phyloP scores from a whole-genome alignment of 2,113 vertebrate species.

The Gallinago media region DNA sequence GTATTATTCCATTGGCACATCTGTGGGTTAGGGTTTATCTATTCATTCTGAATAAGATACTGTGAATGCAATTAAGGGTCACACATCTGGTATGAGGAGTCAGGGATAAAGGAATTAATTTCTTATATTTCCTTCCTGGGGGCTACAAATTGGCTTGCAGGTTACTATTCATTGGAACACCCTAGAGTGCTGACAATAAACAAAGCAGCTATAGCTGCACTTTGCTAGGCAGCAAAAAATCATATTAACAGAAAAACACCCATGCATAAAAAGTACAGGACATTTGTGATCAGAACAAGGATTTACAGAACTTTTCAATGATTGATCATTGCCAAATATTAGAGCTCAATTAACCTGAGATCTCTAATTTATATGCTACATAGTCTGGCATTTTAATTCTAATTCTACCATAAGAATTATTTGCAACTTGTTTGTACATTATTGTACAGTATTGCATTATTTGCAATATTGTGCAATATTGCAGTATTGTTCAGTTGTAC shows the following conservation, averaged over 20 bases:
- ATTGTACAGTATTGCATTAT: too few relatives aligned
- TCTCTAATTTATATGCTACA: neutral
- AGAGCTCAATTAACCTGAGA: neutral
- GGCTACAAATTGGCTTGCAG: slow-evolving; percentile 50
- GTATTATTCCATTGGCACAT: slow-evolving; percentile 10
- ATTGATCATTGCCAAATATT: neutral
- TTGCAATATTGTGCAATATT: too few relatives aligned
- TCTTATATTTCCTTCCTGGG: slow-evolving; percentile 37
- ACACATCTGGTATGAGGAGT: neutral
- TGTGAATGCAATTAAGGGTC: slow-evolving; percentile 55
- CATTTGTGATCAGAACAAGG: slow-evolving; percentile 2
- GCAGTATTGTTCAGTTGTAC: neutral
- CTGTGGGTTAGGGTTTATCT: slow-evolving; percentile 16
- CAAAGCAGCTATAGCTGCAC: slow-evolving; percentile 12
- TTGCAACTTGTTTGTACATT: neutral
- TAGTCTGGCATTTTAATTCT: neutral
- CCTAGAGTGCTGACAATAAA: slow-evolving; percentile 35
- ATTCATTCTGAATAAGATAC: slow-evolving; percentile 31
- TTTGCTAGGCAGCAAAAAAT: slow-evolving; percentile 35
- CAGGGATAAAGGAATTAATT: slow-evolving; percentile 66
- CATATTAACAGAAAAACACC: slow-evolving; percentile 49
- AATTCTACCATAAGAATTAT: neutral
- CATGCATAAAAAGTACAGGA: neutral
- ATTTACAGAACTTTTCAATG: neutral
- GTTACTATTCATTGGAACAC: slow-evolving; percentile 56